Evolutionary conservation across 2,797 vertebrate genomes (phyloP).

Genomic region (Prunella strophiata): DNA sequence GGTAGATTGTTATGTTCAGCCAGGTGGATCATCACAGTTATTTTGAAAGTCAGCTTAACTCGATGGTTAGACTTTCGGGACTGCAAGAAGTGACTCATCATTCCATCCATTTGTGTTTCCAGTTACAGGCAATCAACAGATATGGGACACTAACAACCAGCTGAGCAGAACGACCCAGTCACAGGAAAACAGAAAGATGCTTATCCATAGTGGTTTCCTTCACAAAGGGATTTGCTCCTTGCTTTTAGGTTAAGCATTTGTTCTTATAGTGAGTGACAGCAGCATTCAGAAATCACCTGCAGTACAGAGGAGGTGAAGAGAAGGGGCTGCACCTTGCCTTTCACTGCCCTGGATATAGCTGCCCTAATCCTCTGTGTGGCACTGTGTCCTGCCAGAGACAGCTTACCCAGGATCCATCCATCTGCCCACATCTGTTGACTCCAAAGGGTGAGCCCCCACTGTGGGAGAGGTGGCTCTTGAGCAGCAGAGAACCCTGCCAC

Average conservation of each 20-base stretch:
- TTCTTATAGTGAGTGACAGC: not conserved
- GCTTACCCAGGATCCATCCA: not conserved
- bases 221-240: not conserved
- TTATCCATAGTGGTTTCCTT: not conserved
- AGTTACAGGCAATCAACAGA: not conserved
- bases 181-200: not conserved
- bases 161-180: not conserved
- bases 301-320: not conserved
- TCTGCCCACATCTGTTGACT: not conserved
- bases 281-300: not conserved
- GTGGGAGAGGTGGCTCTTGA: not conserved
- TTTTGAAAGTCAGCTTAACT: not conserved
- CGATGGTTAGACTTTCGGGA: not conserved
- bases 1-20: not conserved
- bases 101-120: not conserved
- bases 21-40: not conserved
- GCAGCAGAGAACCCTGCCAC: not conserved
- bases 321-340: not conserved
- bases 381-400: not conserved
- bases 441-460: not conserved
- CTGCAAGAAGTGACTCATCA: not conserved
- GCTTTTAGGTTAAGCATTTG: not conserved
- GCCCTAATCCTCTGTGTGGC: not conserved
- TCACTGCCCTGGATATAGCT: not conserved
- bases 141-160: not conserved